Base-by-base conservation (phyloP, 2,888 invertebrate species). In the Nebria brevicollis region DNA sequence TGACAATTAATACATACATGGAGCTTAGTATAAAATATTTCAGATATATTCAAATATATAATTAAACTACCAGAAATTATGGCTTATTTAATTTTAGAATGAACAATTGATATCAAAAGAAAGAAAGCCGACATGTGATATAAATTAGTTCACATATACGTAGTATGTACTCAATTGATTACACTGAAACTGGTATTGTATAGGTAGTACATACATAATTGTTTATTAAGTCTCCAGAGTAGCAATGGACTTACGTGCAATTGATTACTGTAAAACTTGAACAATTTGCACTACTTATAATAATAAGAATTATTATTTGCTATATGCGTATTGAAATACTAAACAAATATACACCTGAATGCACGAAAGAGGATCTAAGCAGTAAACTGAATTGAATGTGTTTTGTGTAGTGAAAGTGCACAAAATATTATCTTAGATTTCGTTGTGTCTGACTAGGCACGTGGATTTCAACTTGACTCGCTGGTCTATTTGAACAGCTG, bases 391-490 rank as follows among this genome's bases (percentile, higher is more conserved):
- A 15, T 34, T 65, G 65, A n/a, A 8, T 15, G 65, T 20, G 20
- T 20, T 20, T 20, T 20, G 20, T 20, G 20, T 20, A 20, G 20
- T 20, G 20, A 20, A 20, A 20, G 20, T 20, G 20, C 20, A 20
- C 65, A 3, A 13, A 15, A 15, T n/a, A 7, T 20, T 66, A 25
- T 66, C 15, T 66, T 20, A 66, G 15, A 13, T 66, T 66, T 3
- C 7, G 72, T n/a, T 26, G 13, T n/a, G 78, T 78, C 41, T 65
- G 73, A 66, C 64, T 72, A 72, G 78, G 78, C 78, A 78, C 78
- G 78, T 78, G 78, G 78, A 72, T 78, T 73, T 78, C 73, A 78
- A 73, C 78, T 72, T 78, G 73, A 64, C 42, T 66, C 11, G 6
- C n/a, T 20, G 8, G 73, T 34, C 0, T 78, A 72, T 78, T 78